Conservation (phyloP, 2,113 vertebrate genomes). For the Noctilio leporinus region DNA sequence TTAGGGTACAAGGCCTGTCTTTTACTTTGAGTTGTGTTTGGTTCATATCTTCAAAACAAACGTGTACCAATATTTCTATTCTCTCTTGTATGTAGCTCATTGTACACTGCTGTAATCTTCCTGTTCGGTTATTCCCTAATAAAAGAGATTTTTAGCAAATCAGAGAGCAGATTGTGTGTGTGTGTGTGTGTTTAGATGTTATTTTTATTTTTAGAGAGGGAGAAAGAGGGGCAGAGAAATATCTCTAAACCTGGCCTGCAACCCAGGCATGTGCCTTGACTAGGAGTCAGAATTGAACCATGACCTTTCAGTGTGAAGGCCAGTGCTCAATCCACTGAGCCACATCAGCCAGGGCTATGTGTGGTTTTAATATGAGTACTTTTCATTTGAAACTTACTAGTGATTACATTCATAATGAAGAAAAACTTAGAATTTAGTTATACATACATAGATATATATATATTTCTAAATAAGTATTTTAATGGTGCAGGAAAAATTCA, state of each 20-base stretch:
- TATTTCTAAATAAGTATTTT: slow-evolving; percentile 17
- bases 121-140: background rate
- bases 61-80: background rate
- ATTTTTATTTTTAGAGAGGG: too few relatives aligned
- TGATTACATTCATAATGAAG: background rate
- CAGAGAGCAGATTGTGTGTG: background rate
- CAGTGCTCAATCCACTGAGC: too few relatives aligned
- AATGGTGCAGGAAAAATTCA: background rate
- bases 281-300: too few relatives aligned
- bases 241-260: too few relatives aligned
- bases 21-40: background rate
- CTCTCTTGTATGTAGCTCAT: background rate
- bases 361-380: background rate
- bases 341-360: too few relatives aligned
- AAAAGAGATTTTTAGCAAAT: background rate
- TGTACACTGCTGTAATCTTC: background rate
- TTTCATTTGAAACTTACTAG: slow-evolving; percentile 1
- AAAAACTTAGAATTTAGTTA: background rate
- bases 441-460: background rate
- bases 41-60: background rate
- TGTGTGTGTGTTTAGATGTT: too few relatives aligned
- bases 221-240: too few relatives aligned
- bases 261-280: too few relatives aligned
- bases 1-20: background rate
- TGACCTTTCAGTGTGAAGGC: too few relatives aligned